A percentile compares a stretch with the other conserved stretches of the same genome.
Evolutionary conservation across 2,113 vertebrate species (phyloP).

Genomic region (Pogonocichla stellata): DNA sequence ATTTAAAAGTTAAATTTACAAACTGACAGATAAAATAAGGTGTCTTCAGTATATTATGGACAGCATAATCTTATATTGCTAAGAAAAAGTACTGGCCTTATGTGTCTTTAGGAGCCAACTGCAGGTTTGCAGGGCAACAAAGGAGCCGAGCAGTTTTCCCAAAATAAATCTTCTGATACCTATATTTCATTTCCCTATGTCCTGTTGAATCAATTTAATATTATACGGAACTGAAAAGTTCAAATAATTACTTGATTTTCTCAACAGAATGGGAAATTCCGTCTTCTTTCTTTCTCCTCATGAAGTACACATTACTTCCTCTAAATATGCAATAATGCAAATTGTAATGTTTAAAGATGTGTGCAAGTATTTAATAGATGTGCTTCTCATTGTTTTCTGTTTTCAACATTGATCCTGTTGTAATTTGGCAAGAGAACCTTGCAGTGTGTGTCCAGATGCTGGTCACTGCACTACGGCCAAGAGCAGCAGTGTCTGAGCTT

Average conservation of each 20-base stretch:
- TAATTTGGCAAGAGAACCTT: background rate
- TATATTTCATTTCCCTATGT: background rate
- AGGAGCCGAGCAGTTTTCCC: background rate
- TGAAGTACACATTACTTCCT: background rate
- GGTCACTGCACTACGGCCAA: background rate
- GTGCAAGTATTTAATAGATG: background rate
- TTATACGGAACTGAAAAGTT: background rate
- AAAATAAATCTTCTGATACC: background rate
- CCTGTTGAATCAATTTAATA: background rate
- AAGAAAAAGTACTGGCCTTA: background rate
- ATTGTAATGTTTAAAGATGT: background rate
- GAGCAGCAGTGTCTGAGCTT: fast-evolving
- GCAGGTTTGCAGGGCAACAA: background rate
- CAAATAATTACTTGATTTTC: background rate
- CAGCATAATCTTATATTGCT: background rate
- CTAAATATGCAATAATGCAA: background rate
- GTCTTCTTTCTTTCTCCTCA: background rate
- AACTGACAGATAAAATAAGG: background rate
- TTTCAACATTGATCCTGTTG: background rate
- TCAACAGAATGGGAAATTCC: background rate
- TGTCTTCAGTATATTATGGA: background rate
- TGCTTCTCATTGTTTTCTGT: background rate
- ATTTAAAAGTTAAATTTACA: background rate
- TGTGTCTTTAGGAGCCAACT: background rate
- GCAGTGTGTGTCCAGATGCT: background rate